Conservation (phyloP, 2,888 invertebrate species). For the Colostygia pectinataria region DNA sequence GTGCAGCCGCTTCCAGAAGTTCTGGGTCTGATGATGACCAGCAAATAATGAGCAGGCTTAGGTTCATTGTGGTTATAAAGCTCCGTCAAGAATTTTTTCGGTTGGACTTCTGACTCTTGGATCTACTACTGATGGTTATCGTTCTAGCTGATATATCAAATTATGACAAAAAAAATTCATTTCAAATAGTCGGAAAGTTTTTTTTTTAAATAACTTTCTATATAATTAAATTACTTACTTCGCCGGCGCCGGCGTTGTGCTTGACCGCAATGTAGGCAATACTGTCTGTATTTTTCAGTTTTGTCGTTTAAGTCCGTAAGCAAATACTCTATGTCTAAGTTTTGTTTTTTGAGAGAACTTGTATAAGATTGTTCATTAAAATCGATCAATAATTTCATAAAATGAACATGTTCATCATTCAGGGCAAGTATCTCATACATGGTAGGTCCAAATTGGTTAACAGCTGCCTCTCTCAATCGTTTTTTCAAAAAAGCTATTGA, state of each 20-base stretch:
- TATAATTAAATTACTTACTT: not conserved
- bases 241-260: not conserved
- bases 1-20: no score
- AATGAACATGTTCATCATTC: slow-evolving; percentile 49
- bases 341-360: slow-evolving; percentile 21
- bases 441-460: slow-evolving; percentile 41
- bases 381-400: slow-evolving; percentile 18
- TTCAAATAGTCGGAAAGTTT: no score
- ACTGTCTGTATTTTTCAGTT: slow-evolving; percentile 35
- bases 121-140: no score
- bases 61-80: no score
- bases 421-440: slow-evolving; percentile 52
- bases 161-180: no score
- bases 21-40: no score
- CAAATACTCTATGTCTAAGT: slow-evolving; percentile 18
- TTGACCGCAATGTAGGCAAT: slow-evolving; percentile 40
- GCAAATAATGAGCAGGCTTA: no score
- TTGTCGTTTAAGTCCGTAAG: slow-evolving; percentile 28
- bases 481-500: not conserved
- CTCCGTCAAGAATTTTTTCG: no score
- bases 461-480: slow-evolving; percentile 34
- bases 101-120: no score
- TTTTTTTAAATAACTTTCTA: no score
- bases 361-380: not conserved
- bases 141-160: no score